phyloP scores from a whole-genome alignment of 2,797 vertebrate genomes.

The Bradypus variegatus region DNA sequence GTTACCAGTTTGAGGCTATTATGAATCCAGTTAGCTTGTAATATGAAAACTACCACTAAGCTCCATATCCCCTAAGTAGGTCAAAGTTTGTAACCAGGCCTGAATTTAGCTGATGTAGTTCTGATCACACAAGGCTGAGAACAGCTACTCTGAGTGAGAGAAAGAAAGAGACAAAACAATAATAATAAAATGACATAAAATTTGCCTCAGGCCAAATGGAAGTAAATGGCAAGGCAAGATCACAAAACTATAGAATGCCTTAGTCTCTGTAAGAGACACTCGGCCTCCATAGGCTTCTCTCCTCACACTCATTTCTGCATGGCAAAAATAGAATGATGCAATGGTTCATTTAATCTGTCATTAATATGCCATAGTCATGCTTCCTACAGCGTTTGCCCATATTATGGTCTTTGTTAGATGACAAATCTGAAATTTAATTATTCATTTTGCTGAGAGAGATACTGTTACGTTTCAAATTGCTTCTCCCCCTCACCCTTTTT shows the following conservation, averaged over 20 bases:
- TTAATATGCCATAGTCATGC: background rate
- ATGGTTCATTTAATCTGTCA: background rate
- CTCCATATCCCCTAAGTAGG: background rate
- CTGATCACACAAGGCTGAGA: background rate
- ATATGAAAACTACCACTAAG: background rate
- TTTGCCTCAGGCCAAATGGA: background rate
- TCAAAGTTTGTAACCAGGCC: background rate
- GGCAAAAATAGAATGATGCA: background rate
- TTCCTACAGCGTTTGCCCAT: background rate
- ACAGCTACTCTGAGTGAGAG: background rate
- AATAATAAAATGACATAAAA: background rate
- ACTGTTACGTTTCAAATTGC: background rate
- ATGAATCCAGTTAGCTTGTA: background rate
- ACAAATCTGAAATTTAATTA: background rate
- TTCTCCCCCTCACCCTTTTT: background rate
- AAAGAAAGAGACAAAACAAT: background rate
- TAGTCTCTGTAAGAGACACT: background rate
- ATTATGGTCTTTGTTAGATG: background rate
- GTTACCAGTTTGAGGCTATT: background rate
- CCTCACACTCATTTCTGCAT: background rate
- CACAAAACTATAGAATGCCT: background rate
- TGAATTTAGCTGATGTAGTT: background rate
- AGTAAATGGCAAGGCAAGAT: background rate
- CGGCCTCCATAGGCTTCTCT: background rate
- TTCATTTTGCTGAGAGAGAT: conserved; percentile 16